Conservation (phyloP, 1,140 invertebrate species). For the Agraylea sexmaculata region DNA sequence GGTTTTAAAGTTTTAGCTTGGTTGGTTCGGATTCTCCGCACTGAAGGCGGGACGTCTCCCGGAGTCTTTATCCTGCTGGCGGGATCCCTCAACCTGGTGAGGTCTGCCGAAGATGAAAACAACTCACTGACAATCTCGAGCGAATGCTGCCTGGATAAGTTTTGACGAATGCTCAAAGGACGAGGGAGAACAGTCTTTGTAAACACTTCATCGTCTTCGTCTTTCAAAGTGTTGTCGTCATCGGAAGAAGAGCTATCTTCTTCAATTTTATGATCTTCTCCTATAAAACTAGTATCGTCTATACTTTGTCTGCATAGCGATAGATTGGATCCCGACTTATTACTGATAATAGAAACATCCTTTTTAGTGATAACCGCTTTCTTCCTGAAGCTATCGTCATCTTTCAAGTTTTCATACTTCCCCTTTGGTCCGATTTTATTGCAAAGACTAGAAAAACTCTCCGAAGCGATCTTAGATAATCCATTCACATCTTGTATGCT, state of each 20-base stretch:
- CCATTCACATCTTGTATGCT: constrained; percentile 7
- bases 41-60: constrained; percentile 63
- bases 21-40: constrained; percentile 50
- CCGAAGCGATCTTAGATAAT: constrained; percentile 14
- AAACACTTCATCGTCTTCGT: constrained; percentile 12
- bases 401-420: constrained; percentile 18
- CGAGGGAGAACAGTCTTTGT: constrained; percentile 5
- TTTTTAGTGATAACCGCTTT: constrained; percentile 6
- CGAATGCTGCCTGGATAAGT: constrained; percentile 44
- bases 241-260: background rate
- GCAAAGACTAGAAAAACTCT: constrained; percentile 18
- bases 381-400: constrained; percentile 12
- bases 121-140: constrained; percentile 59
- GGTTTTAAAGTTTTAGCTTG: constrained; percentile 25
- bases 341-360: constrained; percentile 4
- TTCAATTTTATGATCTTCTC: background rate
- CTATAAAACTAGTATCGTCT: constrained; percentile 13
- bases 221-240: constrained; percentile 9
- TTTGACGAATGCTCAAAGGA: constrained; percentile 22
- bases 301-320: constrained; percentile 11
- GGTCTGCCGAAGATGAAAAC: constrained; percentile 44
- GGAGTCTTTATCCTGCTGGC: constrained; percentile 69
- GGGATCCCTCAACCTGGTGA: constrained; percentile 56
- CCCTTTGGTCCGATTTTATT: constrained; percentile 16
- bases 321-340: constrained; percentile 9